Base-by-base conservation (phyloP, 2,797 vertebrate species). In the Halcyon leucocephala region DNA sequence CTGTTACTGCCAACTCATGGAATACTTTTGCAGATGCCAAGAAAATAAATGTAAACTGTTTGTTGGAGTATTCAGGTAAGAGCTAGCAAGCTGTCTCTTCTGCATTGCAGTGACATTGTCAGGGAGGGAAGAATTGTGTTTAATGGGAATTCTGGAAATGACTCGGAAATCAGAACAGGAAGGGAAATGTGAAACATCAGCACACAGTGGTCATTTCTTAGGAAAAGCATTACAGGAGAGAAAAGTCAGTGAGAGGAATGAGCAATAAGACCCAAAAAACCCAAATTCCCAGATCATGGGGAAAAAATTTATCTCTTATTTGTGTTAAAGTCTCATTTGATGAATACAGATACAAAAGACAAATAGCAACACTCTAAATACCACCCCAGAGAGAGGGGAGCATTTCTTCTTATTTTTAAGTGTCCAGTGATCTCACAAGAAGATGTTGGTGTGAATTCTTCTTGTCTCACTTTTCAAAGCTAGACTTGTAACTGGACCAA, bases 11-110 rank as follows among this genome's bases (percentile, higher is more conserved):
- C 88, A 90, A 10, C 57, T 66, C 49, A 10, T 26, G 18, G 79
- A 83, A 83, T 82, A 15, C 60, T 85, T 85, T 29, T 83, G 71
- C 61, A 92, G 93, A 67, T 58, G 88, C 71, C 91, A 92, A 82
- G 86, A 55, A 94, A 94, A 85, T 58, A 80, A 92, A 86, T 72
- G 67, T 6, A 62, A 93, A 11, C 58, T 89, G 46, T 46, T 64
- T 74, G 71, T 12, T 65, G 80, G 70, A 69, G 49, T 44, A 26
- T 29, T 77, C 85, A 95, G 84, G 90, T 91, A 42, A 39, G 76
- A 92, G 37, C 37, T 51, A 74, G 78, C 61, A 91, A 65, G 9
- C 44, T 31, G 17, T n/a, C n/a, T 65, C 41, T 18, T 55, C 42
- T 55, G 49, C 20, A 24, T 82, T 79, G 2, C 31, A 35, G 28